Percentiles rank a stretch among this genome's conserved stretches.
phyloP scores from a whole-genome alignment of 2,888 invertebrate genomes.

The Atethmia centrago region DNA sequence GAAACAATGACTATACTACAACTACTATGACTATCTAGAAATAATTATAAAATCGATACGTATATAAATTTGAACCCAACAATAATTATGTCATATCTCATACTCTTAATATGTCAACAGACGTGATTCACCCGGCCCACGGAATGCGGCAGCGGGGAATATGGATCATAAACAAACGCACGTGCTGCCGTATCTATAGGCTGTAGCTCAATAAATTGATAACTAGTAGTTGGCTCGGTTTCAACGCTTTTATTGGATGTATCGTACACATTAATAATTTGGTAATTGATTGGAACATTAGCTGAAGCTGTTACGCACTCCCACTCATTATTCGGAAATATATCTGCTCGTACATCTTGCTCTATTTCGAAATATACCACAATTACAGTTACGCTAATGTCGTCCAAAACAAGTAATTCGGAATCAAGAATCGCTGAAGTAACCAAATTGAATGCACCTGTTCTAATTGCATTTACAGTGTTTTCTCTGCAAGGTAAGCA shows the following conservation, averaged over 20 bases:
- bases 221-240: slow-evolving; percentile 59
- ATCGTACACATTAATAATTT: slow-evolving; percentile 55
- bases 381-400: slow-evolving; percentile 2
- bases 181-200: slow-evolving; percentile 60
- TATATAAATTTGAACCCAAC: slow-evolving; percentile 23
- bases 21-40: not conserved
- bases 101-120: slow-evolving; percentile 53
- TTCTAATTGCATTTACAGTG: slow-evolving; percentile 24
- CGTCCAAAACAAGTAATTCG: not conserved
- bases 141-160: slow-evolving; percentile 61
- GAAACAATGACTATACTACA: not conserved
- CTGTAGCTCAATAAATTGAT: slow-evolving; percentile 62
- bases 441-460: slow-evolving; percentile 6
- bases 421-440: not conserved
- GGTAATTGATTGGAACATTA: slow-evolving; percentile 60
- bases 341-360: slow-evolving; percentile 7
- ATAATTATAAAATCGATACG: slow-evolving; percentile 12
- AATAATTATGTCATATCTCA: slow-evolving; percentile 50
- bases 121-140: slow-evolving; percentile 63
- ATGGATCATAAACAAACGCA: slow-evolving; percentile 67
- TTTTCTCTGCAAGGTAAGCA: slow-evolving; percentile 40
- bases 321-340: slow-evolving; percentile 23
- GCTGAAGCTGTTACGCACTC: slow-evolving; percentile 40
- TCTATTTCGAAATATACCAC: slow-evolving; percentile 10
- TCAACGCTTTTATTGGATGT: slow-evolving; percentile 55